Conservation (phyloP, 2,797 vertebrate species). For the Rallus crepitans region DNA sequence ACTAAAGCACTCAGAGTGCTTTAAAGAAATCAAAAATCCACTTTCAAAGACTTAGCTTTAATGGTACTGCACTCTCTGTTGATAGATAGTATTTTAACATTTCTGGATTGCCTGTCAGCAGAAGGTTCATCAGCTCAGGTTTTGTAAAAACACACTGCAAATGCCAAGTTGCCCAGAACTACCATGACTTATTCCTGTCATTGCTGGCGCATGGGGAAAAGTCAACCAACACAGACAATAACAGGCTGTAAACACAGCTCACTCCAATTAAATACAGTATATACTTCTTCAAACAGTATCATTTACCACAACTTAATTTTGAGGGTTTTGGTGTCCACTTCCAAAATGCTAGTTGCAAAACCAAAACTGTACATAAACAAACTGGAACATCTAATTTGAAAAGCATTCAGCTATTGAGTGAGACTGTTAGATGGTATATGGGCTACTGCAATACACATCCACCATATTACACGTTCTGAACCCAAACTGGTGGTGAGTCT, state of each 20-base stretch:
- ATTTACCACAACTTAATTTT: slow-evolving; percentile 6
- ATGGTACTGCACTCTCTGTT: neutral
- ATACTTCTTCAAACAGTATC: neutral
- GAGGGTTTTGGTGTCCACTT: neutral
- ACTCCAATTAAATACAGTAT: neutral
- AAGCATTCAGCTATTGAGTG: neutral
- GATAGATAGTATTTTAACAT: neutral
- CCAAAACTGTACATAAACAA: neutral
- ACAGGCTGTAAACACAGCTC: neutral
- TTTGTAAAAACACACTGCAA: neutral
- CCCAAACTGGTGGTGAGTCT: rapidly evolving
- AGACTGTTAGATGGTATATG: neutral
- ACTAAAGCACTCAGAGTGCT: neutral
- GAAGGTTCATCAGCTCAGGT: neutral
- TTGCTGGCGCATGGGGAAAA: neutral
- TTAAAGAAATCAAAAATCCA: no score
- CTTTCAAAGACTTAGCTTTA: neutral
- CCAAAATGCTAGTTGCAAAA: slow-evolving; percentile 28
- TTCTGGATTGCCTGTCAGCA: neutral
- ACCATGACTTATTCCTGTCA: neutral
- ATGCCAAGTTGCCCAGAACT: neutral
- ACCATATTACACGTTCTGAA: neutral
- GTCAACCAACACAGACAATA: slow-evolving; percentile 6
- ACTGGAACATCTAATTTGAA: slow-evolving; percentile 2
- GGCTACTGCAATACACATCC: neutral